These are phyloP conservation scores for Catharus fuscescens DNA, from an alignment of 2,113 vertebrate species.

Conservation along the genomic window DNA sequence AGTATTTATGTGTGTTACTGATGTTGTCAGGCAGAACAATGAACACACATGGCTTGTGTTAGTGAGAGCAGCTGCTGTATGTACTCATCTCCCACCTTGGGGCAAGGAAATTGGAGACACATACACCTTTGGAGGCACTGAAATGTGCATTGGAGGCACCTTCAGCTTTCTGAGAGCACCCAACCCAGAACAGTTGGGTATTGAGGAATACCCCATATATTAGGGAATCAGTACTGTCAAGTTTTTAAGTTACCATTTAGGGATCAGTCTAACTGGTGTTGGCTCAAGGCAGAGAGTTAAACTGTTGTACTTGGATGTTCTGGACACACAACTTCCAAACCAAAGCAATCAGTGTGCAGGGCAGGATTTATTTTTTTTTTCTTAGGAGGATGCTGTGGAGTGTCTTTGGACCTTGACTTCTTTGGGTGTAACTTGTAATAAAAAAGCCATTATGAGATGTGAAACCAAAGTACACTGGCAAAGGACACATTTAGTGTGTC, in stretches of 20 bases:
- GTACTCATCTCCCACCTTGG: neutral
- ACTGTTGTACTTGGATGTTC: neutral
- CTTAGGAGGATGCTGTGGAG: neutral
- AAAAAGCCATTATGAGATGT: neutral
- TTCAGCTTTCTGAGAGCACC: neutral
- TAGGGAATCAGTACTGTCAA: neutral
- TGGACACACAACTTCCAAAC: neutral
- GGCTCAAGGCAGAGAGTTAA: neutral
- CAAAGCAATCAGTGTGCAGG: neutral
- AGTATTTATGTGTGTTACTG: neutral
- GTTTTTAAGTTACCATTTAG: neutral
- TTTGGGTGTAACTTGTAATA: constrained; percentile 24
- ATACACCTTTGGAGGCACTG: neutral
- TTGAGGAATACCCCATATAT: neutral
- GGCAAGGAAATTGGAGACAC: neutral
- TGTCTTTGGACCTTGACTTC: constrained; percentile 8
- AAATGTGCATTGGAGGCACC: neutral
- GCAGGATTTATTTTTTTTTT: neutral
- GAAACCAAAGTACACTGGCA: neutral
- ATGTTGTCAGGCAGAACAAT: neutral
- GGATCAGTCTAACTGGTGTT: neutral
- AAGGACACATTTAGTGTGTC: neutral
- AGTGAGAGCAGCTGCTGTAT: neutral
- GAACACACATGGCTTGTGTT: neutral
- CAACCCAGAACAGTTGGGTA: neutral